Percentiles rank a stretch among this genome's conserved stretches.
phyloP scores from a whole-genome alignment of 1,140 invertebrate genomes.

The Pseudomyrmex gracilis region DNA sequence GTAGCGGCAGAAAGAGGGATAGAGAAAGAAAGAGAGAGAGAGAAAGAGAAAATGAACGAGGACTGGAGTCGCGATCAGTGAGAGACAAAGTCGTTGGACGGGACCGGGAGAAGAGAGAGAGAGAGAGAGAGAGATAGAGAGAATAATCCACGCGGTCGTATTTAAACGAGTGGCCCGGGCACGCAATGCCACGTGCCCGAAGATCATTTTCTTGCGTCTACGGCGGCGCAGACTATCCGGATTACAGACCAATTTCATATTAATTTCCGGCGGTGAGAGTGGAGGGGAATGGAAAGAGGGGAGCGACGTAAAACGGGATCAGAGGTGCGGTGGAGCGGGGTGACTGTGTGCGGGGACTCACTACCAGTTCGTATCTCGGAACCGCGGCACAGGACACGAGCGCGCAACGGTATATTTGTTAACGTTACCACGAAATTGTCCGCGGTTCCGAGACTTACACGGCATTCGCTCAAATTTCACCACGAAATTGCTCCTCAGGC shows the following conservation, averaged over 20 bases:
- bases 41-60: not conserved
- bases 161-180: constrained; percentile 72
- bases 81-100: not conserved
- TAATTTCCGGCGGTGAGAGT: constrained; percentile 68
- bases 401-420: constrained; percentile 66
- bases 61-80: constrained; percentile 41
- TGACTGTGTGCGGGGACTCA: constrained; percentile 52
- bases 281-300: not conserved
- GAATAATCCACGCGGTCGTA: constrained; percentile 71
- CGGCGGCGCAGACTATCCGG: constrained; percentile 70
- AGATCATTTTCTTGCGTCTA: constrained; percentile 75
- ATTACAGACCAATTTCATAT: constrained; percentile 76
- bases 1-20: not conserved
- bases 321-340: not conserved
- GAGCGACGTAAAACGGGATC: not conserved
- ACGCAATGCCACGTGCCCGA: constrained; percentile 72
- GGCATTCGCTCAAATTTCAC: constrained; percentile 67
- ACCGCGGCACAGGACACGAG: constrained; percentile 42
- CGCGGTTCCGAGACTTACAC: constrained; percentile 64
- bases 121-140: constrained; percentile 4
- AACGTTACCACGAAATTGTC: constrained; percentile 75
- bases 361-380: constrained; percentile 20
- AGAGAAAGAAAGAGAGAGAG: not conserved
- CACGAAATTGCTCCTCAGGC: constrained; percentile 52
- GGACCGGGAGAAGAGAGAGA: constrained; percentile 8